phyloP scores from a whole-genome alignment of 1,140 invertebrate genomes.

The Radopholus similis region DNA sequence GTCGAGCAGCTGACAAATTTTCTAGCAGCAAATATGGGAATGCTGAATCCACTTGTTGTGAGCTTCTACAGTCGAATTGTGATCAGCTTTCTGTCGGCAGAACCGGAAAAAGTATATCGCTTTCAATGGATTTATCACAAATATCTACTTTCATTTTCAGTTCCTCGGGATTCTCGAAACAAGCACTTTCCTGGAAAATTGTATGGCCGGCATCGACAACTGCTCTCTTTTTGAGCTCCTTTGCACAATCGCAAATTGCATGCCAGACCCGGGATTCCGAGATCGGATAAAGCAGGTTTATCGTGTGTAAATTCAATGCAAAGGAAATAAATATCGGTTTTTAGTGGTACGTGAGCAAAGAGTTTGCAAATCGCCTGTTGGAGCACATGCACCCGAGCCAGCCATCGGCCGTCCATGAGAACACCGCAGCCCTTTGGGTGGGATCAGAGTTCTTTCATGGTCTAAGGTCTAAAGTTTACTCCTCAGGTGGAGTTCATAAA shows the following conservation, averaged over 20 bases:
- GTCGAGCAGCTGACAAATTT: slow-evolving; percentile 8
- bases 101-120: slow-evolving; percentile 20
- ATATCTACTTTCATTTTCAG: slow-evolving; percentile 24
- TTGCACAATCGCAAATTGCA: slow-evolving; percentile 34
- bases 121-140: neutral
- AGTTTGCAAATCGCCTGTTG: slow-evolving; percentile 17
- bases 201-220: slow-evolving; percentile 14
- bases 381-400: slow-evolving; percentile 11
- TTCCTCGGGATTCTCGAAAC: slow-evolving; percentile 25
- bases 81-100: slow-evolving; percentile 31
- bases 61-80: slow-evolving; percentile 31
- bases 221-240: slow-evolving; percentile 28
- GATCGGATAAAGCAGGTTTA: slow-evolving; percentile 23
- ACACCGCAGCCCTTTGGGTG: slow-evolving; percentile 26
- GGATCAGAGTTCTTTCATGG: too few species aligned
- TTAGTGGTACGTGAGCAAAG: slow-evolving; percentile 32
- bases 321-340: slow-evolving; percentile 2
- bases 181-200: slow-evolving; percentile 28
- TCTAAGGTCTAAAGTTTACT: too few species aligned
- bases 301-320: neutral
- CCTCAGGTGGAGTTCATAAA: slow-evolving; percentile 36
- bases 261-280: slow-evolving; percentile 21
- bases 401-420: slow-evolving; percentile 28
- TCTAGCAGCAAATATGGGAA: neutral
- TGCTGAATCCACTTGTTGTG: slow-evolving; percentile 27